phyloP scores from a whole-genome alignment of 2,888 invertebrate species.

The Leucoma salicis region DNA sequence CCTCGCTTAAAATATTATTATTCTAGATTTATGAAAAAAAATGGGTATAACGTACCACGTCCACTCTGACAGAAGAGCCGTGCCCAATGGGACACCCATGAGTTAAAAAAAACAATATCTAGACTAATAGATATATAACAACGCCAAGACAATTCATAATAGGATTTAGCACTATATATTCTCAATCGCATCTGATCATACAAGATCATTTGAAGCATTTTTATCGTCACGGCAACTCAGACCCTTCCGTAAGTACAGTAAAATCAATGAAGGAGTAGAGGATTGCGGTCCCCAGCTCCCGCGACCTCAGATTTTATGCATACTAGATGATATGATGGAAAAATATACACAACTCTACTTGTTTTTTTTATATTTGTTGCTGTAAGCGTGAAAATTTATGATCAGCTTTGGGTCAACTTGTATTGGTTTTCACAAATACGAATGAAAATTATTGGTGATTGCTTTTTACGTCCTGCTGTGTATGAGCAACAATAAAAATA shows the following conservation, averaged over 20 bases:
- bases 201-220: slow-evolving; percentile 6
- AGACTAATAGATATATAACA: no score
- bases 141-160: no score
- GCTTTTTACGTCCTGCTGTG: slow-evolving; percentile 32
- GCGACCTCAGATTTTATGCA: slow-evolving; percentile 38
- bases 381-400: slow-evolving; percentile 38
- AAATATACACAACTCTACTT: slow-evolving; percentile 38
- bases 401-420: slow-evolving; percentile 36
- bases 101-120: no score
- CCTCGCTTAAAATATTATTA: no score
- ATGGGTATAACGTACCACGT: no score
- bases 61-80: no score
- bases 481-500: slow-evolving; percentile 21
- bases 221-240: slow-evolving; percentile 30
- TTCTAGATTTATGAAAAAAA: no score
- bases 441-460: slow-evolving; percentile 38
- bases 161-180: no score
- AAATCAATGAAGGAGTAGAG: slow-evolving; percentile 53
- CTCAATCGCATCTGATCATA: slow-evolving; percentile 8
- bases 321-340: slow-evolving; percentile 37
- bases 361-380: slow-evolving; percentile 39
- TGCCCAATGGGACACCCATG: no score
- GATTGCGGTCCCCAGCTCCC: slow-evolving; percentile 37
- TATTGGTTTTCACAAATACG: slow-evolving; percentile 38
- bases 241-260: slow-evolving; percentile 34